These are phyloP conservation scores for Dromococcyx pavoninus DNA, from an alignment of 2,797 vertebrate genomes.

Conservation along the genomic window DNA sequence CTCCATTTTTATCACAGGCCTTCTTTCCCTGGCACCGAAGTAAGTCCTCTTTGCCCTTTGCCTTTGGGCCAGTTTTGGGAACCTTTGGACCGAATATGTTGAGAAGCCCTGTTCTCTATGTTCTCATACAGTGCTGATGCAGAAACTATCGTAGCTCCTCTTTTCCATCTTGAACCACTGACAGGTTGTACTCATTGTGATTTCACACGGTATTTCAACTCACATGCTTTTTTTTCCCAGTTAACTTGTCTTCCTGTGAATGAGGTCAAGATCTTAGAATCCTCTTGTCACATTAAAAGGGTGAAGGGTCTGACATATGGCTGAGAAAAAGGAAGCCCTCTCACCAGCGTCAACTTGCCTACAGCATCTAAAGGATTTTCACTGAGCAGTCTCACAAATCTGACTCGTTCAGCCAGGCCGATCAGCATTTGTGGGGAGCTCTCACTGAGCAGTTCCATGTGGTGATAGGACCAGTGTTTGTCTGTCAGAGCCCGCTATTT, in stretches of 20 bases:
- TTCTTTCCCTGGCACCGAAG: not conserved
- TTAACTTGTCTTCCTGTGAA: not conserved
- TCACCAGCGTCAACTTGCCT: no score
- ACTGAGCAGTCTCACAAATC: no score
- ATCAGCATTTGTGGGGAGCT: no score
- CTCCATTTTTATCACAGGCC: not conserved
- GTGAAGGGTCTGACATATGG: no score
- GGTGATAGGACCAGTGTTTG: no score
- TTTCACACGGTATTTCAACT: not conserved
- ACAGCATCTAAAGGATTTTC: no score
- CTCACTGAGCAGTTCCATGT: no score
- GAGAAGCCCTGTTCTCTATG: not conserved
- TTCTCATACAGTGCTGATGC: not conserved
- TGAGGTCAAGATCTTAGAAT: not conserved
- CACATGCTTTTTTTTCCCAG: not conserved
- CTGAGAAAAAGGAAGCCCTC: no score
- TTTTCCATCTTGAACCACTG: not conserved
- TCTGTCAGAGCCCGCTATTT: no score
- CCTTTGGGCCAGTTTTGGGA: not conserved
- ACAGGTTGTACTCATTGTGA: not conserved
- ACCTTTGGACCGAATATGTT: not conserved
- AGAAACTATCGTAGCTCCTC: not conserved
- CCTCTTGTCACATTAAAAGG: no score
- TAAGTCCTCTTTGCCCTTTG: not conserved
- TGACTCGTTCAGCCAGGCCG: no score